Conservation (phyloP, 2,113 vertebrate species). For the Danio rerio region DNA sequence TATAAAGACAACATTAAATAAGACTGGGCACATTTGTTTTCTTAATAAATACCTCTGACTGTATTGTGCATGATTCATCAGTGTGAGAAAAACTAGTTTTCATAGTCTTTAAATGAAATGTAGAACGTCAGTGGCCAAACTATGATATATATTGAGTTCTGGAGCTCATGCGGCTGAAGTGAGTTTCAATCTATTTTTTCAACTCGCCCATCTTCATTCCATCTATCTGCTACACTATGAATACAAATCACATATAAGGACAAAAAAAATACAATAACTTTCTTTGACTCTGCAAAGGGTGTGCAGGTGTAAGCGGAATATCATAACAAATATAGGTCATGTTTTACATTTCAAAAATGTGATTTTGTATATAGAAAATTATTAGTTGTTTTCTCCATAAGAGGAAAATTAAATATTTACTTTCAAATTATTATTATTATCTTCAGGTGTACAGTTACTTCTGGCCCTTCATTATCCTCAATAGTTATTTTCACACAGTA, state of each 20-base stretch:
- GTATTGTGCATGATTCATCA: background rate
- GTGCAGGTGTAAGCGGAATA: background rate
- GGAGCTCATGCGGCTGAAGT: background rate
- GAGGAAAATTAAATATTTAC: background rate
- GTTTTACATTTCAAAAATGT: background rate
- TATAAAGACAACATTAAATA: background rate
- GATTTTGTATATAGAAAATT: background rate
- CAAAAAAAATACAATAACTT: background rate
- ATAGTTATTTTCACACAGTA: too few species aligned
- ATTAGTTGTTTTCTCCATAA: background rate
- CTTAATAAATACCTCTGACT: background rate
- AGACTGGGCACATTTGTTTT: background rate
- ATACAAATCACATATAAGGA: background rate
- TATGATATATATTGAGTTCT: background rate
- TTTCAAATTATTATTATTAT: background rate
- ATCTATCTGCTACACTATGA: background rate
- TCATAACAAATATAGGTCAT: background rate
- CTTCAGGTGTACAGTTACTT: too few species aligned
- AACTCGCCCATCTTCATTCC: background rate
- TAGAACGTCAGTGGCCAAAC: background rate
- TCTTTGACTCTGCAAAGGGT: background rate
- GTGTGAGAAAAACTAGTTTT: background rate
- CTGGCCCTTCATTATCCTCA: too few species aligned
- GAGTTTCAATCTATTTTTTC: background rate
- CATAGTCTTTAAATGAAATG: background rate